A percentile compares a stretch with the other conserved stretches of the same genome.
These are phyloP conservation scores for Meandrina meandrites DNA, from an alignment of 92 coral and sea anemone species.

Conservation along the genomic window DNA sequence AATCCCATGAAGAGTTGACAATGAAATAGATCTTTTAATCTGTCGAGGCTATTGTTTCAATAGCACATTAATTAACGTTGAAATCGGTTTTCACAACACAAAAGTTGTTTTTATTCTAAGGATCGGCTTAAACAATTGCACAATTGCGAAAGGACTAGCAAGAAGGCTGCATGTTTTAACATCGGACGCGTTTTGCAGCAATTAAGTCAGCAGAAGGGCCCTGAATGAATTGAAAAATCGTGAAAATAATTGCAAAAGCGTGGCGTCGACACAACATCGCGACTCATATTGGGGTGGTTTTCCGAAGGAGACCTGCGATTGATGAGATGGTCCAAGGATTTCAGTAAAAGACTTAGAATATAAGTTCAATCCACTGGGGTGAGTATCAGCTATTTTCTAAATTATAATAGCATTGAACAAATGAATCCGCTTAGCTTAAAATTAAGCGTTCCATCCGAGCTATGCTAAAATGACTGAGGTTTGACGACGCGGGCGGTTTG, in stretches of 20 bases:
- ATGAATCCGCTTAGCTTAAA: background rate
- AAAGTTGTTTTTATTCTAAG: constrained; percentile 1
- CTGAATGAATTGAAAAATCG: background rate
- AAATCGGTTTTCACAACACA: constrained; percentile 8
- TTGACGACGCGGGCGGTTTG: background rate
- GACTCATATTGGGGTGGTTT: background rate
- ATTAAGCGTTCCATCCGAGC: background rate
- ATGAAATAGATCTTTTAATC: constrained; percentile 25
- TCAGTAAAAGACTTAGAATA: background rate
- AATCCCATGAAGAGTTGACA: constrained; percentile 11
- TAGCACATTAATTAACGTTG: constrained; percentile 11
- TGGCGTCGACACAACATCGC: background rate
- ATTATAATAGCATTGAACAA: background rate
- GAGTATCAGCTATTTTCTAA: background rate
- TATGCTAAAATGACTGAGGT: background rate
- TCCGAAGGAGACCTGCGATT: background rate
- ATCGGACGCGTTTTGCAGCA: background rate
- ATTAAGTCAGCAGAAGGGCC: background rate
- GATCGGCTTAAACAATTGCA: background rate
- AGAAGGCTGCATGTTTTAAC: background rate
- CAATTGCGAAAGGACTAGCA: constrained; percentile 2
- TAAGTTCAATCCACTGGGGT: background rate
- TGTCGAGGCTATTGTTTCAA: constrained; percentile 29
- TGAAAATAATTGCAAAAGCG: background rate
- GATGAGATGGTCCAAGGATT: background rate